Evolutionary conservation across 2,888 invertebrate species (phyloP), one percentile per base, ranked within the genome.

Genomic region (Sepiola atlantica): DNA sequence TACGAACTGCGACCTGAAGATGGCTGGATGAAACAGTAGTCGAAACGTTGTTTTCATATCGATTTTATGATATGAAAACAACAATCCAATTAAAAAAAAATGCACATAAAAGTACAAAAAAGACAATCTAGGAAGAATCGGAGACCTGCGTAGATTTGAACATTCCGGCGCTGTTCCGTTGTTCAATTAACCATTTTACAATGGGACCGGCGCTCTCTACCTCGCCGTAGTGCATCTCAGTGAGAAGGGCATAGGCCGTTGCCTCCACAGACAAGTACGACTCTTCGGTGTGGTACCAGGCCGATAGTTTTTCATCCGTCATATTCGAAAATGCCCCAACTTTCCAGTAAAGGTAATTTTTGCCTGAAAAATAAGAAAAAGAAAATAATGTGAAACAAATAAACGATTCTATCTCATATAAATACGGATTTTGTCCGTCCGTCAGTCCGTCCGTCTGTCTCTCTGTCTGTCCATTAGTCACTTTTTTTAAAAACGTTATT

Each of bases 91-190:
- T 10, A 57, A 57, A 12, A n/a, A 93, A n/a, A 35, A n/a, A 35
- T 16, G 54, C 12, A 61, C 18, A 94, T 57, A 91, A 20, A 94
- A 45, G 35, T 8, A 90, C 4, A n/a, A 35, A 54, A 35, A 16
- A 90, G 55, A 55, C 0, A 91, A 45, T 28, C 24, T 45, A 61
- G 61, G 6, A 24, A 21, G 61, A 90, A 24, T 32, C 35, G 35
- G 32, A 18, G 28, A 96, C 97, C 96, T 96, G 96, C 28, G 97
- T 97, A 14, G 96, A 96, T 18, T 96, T 94, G 94, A 96, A 97
- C 2, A 96, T 95, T 16, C 96, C 96, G 32, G 95, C 95, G 0
- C 95, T 95, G 57, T 96, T 95, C 93, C 96, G 94, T 94, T 96
- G 96, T 90, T 95, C 94, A 16, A 96, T 94, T 2, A 97, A 94